Evolutionary conservation across 2,888 invertebrate species (phyloP).

Genomic region (Ormyrus nitidulus): DNA sequence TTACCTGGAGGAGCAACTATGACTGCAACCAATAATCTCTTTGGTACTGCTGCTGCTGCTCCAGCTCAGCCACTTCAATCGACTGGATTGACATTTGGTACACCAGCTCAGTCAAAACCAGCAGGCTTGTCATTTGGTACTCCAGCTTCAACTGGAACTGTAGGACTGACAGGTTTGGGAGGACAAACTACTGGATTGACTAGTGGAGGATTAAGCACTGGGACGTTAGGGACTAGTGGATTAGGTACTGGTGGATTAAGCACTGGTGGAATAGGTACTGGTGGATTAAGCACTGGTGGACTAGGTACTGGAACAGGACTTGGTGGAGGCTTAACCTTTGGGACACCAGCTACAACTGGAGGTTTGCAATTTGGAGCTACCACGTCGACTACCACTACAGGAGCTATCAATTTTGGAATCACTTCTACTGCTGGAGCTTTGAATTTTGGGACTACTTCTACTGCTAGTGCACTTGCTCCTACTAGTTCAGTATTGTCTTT

Average conservation of each 20-base stretch:
- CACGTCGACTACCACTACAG: conserved; percentile 56
- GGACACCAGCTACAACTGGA: conserved; percentile 65
- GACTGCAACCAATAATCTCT: conserved; percentile 60
- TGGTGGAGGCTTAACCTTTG: conserved; percentile 65
- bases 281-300: conserved; percentile 66
- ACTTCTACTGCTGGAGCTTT: conserved; percentile 57
- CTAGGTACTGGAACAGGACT: conserved; percentile 66
- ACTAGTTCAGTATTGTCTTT: conserved; percentile 38
- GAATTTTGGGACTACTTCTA: conserved; percentile 39
- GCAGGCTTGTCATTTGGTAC: conserved; percentile 63
- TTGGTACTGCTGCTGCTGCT: conserved; percentile 64
- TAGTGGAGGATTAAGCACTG: conserved; percentile 64
- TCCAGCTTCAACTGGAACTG: conserved; percentile 59
- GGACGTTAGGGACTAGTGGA: conserved; percentile 67
- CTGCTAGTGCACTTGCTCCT: conserved; percentile 18
- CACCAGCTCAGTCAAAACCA: conserved; percentile 61
- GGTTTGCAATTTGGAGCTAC: conserved; percentile 60
- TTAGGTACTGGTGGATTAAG: conserved; percentile 61
- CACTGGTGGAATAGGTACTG: too few species aligned
- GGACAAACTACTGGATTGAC: too few species aligned
- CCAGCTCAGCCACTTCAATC: conserved; percentile 58
- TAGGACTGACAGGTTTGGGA: conserved; percentile 64
- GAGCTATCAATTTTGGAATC: conserved; percentile 49
- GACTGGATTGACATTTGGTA: conserved; percentile 69
- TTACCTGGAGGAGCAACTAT: conserved; percentile 58